Conservation (phyloP, 1,140 invertebrate species). For the Pogonus chalceus region DNA sequence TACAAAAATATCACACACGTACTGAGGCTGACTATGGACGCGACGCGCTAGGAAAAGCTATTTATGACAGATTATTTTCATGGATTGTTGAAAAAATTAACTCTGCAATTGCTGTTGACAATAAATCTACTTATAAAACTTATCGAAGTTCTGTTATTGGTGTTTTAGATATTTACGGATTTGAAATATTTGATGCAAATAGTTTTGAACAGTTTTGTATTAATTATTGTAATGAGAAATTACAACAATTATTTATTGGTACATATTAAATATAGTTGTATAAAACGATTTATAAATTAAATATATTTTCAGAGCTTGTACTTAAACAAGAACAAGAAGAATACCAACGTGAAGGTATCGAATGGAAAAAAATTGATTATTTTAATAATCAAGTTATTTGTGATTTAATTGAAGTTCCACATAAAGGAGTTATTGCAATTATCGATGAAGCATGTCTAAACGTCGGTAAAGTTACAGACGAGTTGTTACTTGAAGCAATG, state of each 20-base stretch:
- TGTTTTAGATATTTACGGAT: slow-evolving; percentile 94
- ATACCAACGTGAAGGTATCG: slow-evolving; percentile 84
- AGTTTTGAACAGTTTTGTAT: slow-evolving; percentile 94
- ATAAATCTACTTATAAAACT: slow-evolving; percentile 38
- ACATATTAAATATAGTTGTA: slow-evolving; percentile 27
- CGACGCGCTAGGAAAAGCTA: slow-evolving; percentile 88
- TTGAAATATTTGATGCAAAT: slow-evolving; percentile 93
- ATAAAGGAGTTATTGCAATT: slow-evolving; percentile 85
- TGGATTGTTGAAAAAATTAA: slow-evolving; percentile 90
- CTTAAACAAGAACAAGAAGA: slow-evolving; percentile 95
- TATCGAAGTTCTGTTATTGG: slow-evolving; percentile 81
- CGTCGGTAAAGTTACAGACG: slow-evolving; percentile 86
- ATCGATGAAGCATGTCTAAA: slow-evolving; percentile 92
- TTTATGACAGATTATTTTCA: slow-evolving; percentile 84
- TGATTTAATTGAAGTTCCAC: slow-evolving; percentile 81
- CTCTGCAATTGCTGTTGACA: slow-evolving; percentile 61
- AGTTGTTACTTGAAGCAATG: slow-evolving; percentile 87
- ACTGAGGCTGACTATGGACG: slow-evolving; percentile 80
- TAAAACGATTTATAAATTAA: background rate
- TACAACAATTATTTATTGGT: slow-evolving; percentile 94
- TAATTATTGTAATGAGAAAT: slow-evolving; percentile 95
- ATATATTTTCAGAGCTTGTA: slow-evolving; percentile 65
- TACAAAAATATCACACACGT: slow-evolving; percentile 82
- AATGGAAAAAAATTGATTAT: slow-evolving; percentile 83
- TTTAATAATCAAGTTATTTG: slow-evolving; percentile 92